Conservation (phyloP, 1,140 invertebrate genomes). For the Microplitis demolitor region DNA sequence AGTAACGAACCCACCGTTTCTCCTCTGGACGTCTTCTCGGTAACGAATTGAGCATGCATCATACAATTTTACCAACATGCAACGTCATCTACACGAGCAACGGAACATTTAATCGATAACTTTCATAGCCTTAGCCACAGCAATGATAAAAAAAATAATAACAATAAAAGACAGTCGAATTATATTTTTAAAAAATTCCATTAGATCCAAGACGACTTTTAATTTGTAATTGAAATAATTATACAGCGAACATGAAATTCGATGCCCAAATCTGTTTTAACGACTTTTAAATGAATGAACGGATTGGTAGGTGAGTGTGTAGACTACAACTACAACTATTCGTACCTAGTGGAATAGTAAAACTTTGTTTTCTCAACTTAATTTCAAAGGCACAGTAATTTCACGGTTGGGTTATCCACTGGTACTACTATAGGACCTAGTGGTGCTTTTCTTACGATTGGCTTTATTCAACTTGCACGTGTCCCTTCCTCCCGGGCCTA, state of each 20-base stretch:
- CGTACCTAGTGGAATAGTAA: neutral
- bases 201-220: neutral
- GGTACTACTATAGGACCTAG: slow-evolving; percentile 1
- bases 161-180: neutral
- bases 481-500: too few species aligned
- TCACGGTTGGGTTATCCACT: slow-evolving; percentile 31
- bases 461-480: too few species aligned
- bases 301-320: too few species aligned
- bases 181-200: neutral
- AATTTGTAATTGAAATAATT: neutral
- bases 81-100: neutral
- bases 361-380: slow-evolving; percentile 25
- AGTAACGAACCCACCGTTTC: slow-evolving; percentile 22
- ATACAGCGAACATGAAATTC: neutral
- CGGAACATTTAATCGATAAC: neutral
- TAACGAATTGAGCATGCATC: slow-evolving; percentile 21
- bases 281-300: slow-evolving; percentile 12
- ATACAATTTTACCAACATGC: slow-evolving; percentile 14
- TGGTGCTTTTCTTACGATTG: neutral
- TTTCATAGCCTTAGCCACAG: neutral
- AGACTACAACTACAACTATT: neutral
- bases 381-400: slow-evolving; percentile 30
- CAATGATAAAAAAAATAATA: neutral
- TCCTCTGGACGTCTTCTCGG: slow-evolving; percentile 6
- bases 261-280: slow-evolving; percentile 11